Evolutionary conservation across 1,140 invertebrate species (phyloP), one percentile per base, ranked within the genome.

Genomic region (Mizuhopecten yessoensis): DNA sequence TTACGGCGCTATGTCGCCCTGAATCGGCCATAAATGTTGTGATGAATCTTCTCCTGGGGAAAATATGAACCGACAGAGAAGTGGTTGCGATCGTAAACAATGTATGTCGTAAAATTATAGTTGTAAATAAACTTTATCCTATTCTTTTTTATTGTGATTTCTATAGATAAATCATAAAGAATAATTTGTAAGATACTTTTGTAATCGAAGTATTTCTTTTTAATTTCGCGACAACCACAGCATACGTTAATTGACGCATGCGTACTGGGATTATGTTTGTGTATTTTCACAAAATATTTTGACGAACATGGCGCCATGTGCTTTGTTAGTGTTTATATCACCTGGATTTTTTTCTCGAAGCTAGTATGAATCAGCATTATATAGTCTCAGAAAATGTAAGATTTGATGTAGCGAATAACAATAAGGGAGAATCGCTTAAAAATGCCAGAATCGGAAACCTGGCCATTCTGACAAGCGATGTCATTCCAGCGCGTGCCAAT

Each of bases 271-370:
- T 75, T 42, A 92, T 57, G 75, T 33, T 34, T 57, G 49, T 89
- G 45, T 34, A 34, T 42, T 92, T 86, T 45, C 17, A 34, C 33
- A 45, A 88, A 92, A 90, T 90, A 88, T 88, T 92, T 57, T 91
- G 86, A 89, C 49, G 57, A 91, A 90, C 90, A 89, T 89, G 90
- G 89, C 91, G 39, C 89, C 92, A 93, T 93, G 92, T 93, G 92
- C 89, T 89, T 90, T 93, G 90, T 90, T 93, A 91, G 87, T 45
- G 86, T 88, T 91, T 57, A 86, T 45, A 34, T 87, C 34, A 39
- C 39, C 36, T 86, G 36, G 57, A 34, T 49, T 86, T 90, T 91
- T 89, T 90, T 42, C 57, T 57, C 57, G 90, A 88, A 75, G 33
- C 34, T 91, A 88, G 49, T 91, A 90, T 89, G 90, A 90, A 86